A percentile compares a stretch with the other conserved stretches of the same genome.
Evolutionary conservation across 2,888 invertebrate genomes (phyloP).

Genomic region (Halocaridina rubra): DNA sequence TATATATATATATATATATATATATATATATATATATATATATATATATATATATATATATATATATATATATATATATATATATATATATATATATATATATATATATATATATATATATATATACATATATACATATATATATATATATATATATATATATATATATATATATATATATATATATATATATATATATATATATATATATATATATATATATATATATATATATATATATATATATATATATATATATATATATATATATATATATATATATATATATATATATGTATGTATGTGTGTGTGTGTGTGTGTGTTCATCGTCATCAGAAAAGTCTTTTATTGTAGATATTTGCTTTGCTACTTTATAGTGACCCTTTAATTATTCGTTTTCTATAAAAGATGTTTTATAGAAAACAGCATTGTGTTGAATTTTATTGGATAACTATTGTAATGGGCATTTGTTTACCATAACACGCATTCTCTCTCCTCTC

Average conservation of each 20-base stretch:
- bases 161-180: constrained; percentile 45
- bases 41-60: constrained; percentile 17
- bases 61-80: constrained; percentile 18
- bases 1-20: not conserved
- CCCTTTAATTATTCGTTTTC: too few relatives aligned
- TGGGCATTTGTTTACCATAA: not conserved
- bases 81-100: not conserved
- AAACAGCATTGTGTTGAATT: too few relatives aligned
- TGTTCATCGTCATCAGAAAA: too few relatives aligned
- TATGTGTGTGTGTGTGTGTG: not conserved
- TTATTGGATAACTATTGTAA: too few relatives aligned
- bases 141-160: constrained; percentile 41
- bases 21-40: not conserved
- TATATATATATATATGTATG: not conserved
- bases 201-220: constrained; percentile 29
- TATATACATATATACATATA: constrained; percentile 31
- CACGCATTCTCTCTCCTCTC: not conserved
- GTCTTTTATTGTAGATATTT: too few relatives aligned
- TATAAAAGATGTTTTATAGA: not conserved
- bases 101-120: constrained; percentile 20
- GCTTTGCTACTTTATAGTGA: too few relatives aligned
- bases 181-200: constrained; percentile 43
- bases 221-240: constrained; percentile 12
- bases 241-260: not conserved
- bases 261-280: not conserved